Evolutionary conservation across 2,797 vertebrate genomes (phyloP).

Genomic region (Paratrypauchen microcephalus): DNA sequence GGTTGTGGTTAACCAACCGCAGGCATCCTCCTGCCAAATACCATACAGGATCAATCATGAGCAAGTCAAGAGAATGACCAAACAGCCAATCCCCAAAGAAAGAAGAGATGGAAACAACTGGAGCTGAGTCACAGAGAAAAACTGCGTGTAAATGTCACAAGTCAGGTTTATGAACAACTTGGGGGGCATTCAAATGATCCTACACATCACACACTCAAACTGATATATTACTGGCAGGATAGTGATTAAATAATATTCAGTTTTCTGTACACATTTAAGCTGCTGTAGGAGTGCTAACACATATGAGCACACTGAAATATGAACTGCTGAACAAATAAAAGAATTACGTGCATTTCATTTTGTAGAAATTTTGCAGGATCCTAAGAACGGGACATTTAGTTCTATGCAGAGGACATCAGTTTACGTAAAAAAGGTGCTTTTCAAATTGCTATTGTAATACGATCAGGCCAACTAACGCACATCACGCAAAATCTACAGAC

Average conservation of each 20-base stretch:
- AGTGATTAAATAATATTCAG: not conserved
- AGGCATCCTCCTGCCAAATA: constrained; percentile 53
- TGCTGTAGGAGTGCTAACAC: not conserved
- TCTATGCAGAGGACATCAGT: not conserved
- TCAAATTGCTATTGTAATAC: too few relatives aligned
- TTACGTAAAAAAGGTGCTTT: too few relatives aligned
- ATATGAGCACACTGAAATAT: not conserved
- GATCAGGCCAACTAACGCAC: too few relatives aligned
- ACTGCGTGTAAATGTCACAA: constrained; percentile 25
- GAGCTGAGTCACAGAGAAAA: constrained; percentile 60
- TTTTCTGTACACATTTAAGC: not conserved
- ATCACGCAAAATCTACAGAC: too few relatives aligned
- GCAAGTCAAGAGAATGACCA: constrained; percentile 40
- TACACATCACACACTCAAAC: not conserved
- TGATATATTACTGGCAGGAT: not conserved
- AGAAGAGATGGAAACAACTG: constrained; percentile 41
- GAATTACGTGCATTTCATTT: not conserved
- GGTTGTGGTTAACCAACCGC: constrained; percentile 57
- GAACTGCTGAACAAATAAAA: not conserved
- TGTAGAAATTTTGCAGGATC: not conserved
- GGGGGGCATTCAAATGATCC: constrained; percentile 36
- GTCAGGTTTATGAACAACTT: constrained; percentile 29
- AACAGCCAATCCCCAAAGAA: constrained; percentile 20
- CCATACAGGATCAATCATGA: constrained; percentile 48
- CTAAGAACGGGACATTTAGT: not conserved